Base-by-base conservation (phyloP, 2,888 invertebrate genomes). In the Phytoseiulus persimilis region DNA sequence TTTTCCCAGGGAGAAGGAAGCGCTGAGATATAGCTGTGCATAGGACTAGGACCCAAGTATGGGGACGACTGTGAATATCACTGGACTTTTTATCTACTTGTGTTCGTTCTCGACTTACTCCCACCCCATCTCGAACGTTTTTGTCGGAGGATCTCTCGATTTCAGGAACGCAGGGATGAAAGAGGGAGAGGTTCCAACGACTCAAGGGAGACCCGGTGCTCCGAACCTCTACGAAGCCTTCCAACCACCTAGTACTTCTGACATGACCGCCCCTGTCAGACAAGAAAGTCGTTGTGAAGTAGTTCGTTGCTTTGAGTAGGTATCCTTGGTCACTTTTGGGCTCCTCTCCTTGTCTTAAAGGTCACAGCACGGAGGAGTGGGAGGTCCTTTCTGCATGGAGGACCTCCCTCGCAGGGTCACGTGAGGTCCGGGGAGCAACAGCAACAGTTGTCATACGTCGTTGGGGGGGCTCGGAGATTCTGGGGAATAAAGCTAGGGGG, bases 391-490 rank as follows among this genome's bases (percentile, higher is more conserved):
- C 31, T 39, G 45, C 6, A 33, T 14, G 39, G 45, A 39, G 87
- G 87, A 87, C 87, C 87, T 45, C 45, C 65, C 87, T 45, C 87
- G 31, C 9, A 45, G 32, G 87, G 87, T 87, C 87, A 87, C 87
- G 87, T 87, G 87, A n/a, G n/a, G 45, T 39, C n/a, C 87, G 87
- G 39, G 28, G 33, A 45, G 14, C 87, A 45, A 33, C 87, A 87
- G 87, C 87, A 87, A 87, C 87, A 87, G 87, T 87, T 87, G 87
- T 31, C 87, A 87, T 87, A 87, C 87, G 87, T 87, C 33, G 87
- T 32, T 23, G 32, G 9, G 87, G 39, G n/a, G 87, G 33, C 87
- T 33, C 6, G 5, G 39, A 45, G 45, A 32, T 32, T 87, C 87
- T 45, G 39, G 87, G 87, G 39, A 87, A 33, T 33, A 87, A 87